Conservation (phyloP, 2,797 vertebrate genomes). For the Sebastes itinus region DNA sequence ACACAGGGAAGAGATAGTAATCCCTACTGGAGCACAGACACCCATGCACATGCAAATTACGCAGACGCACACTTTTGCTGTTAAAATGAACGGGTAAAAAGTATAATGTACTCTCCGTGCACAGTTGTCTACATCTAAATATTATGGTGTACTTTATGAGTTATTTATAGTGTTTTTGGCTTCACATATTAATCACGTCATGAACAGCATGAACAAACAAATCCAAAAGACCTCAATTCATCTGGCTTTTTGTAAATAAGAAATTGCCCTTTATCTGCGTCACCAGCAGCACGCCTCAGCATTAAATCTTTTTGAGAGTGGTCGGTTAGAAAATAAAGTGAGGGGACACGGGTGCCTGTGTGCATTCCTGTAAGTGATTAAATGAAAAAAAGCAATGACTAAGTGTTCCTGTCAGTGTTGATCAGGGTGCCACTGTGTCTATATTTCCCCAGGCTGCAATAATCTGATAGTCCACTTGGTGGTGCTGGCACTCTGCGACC, state of each 20-base stretch:
- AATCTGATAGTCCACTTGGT: slow-evolving; percentile 56
- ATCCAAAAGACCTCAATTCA: neutral
- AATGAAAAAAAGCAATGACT: slow-evolving; percentile 43
- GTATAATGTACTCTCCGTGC: neutral
- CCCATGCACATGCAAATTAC: no score
- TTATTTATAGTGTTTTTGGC: neutral
- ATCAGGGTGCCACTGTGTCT: slow-evolving; percentile 52
- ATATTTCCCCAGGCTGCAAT: slow-evolving; percentile 6
- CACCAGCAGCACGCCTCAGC: neutral
- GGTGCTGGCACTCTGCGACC: slow-evolving; percentile 60
- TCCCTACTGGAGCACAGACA: no score
- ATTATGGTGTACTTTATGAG: neutral
- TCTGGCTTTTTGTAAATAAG: neutral
- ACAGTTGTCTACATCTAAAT: neutral
- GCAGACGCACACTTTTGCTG: no score
- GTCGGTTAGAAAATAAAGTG: slow-evolving; percentile 27
- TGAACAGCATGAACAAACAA: neutral
- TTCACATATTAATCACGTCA: neutral
- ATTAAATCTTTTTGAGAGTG: slow-evolving; percentile 20
- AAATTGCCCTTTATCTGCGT: slow-evolving; percentile 14
- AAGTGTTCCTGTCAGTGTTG: slow-evolving; percentile 64
- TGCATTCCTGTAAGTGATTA: slow-evolving; percentile 49
- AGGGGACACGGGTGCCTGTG: slow-evolving; percentile 32
- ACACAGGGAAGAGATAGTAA: no score
- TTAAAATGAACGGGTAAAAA: no score